Conservation (phyloP, 1,140 invertebrate species). For the Temnothorax nylanderi region DNA sequence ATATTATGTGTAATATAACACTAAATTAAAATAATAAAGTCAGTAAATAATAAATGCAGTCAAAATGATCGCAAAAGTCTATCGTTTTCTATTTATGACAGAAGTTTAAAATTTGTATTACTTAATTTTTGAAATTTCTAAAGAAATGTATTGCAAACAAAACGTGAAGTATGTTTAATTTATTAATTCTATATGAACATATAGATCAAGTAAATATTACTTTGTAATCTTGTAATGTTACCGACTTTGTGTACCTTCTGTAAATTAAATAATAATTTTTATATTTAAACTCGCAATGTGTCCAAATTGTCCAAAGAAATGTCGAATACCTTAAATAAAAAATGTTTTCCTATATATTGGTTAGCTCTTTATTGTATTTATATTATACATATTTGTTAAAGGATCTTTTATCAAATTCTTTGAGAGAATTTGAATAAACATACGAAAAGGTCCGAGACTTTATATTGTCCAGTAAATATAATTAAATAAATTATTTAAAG, state of each 20-base stretch:
- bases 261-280: not conserved
- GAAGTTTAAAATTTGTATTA: too few species aligned
- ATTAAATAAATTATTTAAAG: constrained; percentile 71
- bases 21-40: too few species aligned
- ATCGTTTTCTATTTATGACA: too few species aligned
- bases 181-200: not conserved
- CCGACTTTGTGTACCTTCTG: not conserved
- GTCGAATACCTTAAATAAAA: constrained; percentile 10
- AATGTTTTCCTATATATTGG: not conserved
- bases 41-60: too few species aligned
- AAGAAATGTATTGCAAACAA: too few species aligned
- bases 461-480: constrained; percentile 70
- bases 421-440: constrained; percentile 27
- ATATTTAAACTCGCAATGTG: not conserved
- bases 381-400: constrained; percentile 26
- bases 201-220: not conserved
- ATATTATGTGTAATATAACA: too few species aligned
- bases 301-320: not conserved
- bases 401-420: constrained; percentile 3
- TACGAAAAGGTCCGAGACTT: constrained; percentile 59
- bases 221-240: not conserved
- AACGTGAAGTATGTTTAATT: too few species aligned
- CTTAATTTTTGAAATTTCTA: too few species aligned
- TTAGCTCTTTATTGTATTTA: constrained; percentile 28
- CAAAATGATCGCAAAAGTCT: too few species aligned